Evolutionary conservation across 2,797 vertebrate species (phyloP), one percentile per base, ranked within the genome.

Genomic region (Perdix hodgsoniae): DNA sequence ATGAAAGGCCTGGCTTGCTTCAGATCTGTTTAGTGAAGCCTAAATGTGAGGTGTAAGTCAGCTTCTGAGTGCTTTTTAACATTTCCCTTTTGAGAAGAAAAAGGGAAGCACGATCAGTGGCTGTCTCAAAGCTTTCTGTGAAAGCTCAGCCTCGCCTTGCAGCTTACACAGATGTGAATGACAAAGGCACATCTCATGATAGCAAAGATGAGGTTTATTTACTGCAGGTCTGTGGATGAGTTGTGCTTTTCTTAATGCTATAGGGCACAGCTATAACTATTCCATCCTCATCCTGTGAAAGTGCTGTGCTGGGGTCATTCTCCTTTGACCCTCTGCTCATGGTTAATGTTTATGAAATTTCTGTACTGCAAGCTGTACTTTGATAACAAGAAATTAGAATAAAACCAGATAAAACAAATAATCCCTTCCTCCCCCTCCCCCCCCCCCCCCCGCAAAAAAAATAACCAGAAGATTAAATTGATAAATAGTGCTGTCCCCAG

Each of bases 191-290:
- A 5, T 69, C 15, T 77, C 6, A 0, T 52, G 14, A 40, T 49
- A 52, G 27, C 0, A 0, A 35, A 52, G 14, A 31, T 40, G 47
- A 5, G 10, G 14, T 39, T 39, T 70, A 12, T 31, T 31, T 39
- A 39, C 31, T 27, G 50, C 39, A 49, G 72, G 87, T 4, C 40
- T 60, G 15, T n/a, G 31, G 10, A 6, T 33, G 23, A 7, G 7
- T 50, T 72, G 24, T 79, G 17, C 26, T 69, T 61, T 23, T 31
- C 69, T 23, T 11, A 8, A 6, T 54, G 33, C 49, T 54, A n/a
- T 6, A 16, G 27, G 65, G 74, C 56, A 40, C 17, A 50, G 35
- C 49, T n/a, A 1, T 29, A n/a, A 75, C 19, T 9, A 61, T 44
- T 5, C 12, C 6, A 16, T 74, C 13, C 45, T 83, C 24, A 54